A percentile compares a stretch with the other conserved stretches of the same genome.
These are phyloP conservation scores for Cladopsammia gracilis DNA, from an alignment of 64 coral and sea anemone genomes.

Conservation along the genomic window DNA sequence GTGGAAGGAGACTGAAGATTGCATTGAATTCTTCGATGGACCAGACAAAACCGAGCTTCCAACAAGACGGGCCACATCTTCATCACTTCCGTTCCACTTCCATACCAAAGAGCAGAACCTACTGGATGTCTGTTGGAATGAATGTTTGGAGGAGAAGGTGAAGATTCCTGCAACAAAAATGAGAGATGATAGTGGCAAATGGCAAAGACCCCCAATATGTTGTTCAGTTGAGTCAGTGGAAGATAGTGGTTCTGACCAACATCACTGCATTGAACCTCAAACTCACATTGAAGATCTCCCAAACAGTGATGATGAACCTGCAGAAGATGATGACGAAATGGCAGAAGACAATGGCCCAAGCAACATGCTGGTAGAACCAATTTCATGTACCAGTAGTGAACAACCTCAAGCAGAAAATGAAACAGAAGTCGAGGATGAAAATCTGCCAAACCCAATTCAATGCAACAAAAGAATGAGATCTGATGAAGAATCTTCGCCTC, in stretches of 20 bases:
- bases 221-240: background rate
- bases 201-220: slow-evolving; percentile 5
- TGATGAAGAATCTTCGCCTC: background rate
- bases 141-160: background rate
- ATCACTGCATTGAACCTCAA: background rate
- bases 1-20: too few relatives aligned
- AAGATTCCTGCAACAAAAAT: slow-evolving; percentile 15
- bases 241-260: too few relatives aligned
- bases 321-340: background rate
- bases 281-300: background rate
- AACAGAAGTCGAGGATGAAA: background rate
- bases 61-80: background rate
- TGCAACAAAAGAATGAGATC: background rate
- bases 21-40: slow-evolving; percentile 32
- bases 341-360: background rate
- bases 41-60: background rate
- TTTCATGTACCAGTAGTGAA: background rate
- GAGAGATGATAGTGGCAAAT: slow-evolving; percentile 19
- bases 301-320: background rate
- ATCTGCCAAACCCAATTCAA: background rate
- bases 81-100: slow-evolving; percentile 24
- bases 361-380: background rate
- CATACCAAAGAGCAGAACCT: background rate
- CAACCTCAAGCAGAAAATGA: background rate
- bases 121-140: background rate